Evolutionary conservation across 2,113 vertebrate species (phyloP).

Genomic region (Pundamilia nyererei): DNA sequence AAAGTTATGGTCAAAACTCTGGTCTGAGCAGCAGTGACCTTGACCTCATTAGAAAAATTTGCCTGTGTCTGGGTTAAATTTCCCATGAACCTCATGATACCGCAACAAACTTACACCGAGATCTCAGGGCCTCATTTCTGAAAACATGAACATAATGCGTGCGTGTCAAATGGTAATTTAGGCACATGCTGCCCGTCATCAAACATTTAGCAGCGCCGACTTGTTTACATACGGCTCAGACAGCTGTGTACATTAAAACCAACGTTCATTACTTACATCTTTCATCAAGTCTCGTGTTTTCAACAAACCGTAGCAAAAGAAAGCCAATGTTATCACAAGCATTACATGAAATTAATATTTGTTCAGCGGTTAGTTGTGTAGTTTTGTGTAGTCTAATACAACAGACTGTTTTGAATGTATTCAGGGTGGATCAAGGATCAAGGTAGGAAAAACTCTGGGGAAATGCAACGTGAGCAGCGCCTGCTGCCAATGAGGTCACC

Average conservation of each 20-base stretch:
- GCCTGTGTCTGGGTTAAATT: not conserved
- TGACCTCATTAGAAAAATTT: not conserved
- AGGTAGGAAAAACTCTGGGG: not conserved
- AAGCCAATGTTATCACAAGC: not conserved
- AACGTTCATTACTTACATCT: not conserved
- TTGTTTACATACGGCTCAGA: conserved; percentile 3
- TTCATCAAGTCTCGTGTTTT: not conserved
- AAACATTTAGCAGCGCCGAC: not conserved
- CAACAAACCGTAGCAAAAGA: not conserved
- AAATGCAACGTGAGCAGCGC: not conserved
- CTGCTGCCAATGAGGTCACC: not conserved
- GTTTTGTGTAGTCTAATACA: not conserved
- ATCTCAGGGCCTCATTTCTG: not conserved
- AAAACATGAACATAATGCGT: not conserved
- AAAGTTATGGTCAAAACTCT: not conserved
- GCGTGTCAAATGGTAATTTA: not conserved
- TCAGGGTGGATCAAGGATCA: not conserved
- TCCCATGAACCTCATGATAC: not conserved
- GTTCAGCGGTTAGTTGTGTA: not conserved
- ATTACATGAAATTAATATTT: not conserved
- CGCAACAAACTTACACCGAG: not conserved
- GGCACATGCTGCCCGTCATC: not conserved
- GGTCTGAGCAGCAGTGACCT: not conserved
- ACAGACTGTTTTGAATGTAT: not conserved
- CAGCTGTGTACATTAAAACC: not conserved